Evolutionary conservation across 2,888 invertebrate genomes (phyloP).

Genomic region (Fabriciana adippe): DNA sequence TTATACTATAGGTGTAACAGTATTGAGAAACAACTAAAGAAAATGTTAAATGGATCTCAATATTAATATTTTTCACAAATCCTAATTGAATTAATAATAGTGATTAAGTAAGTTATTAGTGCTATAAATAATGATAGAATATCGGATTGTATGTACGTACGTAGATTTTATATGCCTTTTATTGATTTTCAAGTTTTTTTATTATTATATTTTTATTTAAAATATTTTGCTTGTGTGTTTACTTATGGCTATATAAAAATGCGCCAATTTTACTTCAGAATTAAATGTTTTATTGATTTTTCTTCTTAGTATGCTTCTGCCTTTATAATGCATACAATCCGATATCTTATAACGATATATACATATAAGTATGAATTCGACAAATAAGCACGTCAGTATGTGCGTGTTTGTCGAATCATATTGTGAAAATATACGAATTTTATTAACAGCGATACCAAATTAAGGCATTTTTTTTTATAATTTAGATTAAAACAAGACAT

Average conservation of each 20-base stretch:
- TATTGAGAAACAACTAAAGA: slow-evolving; percentile 75
- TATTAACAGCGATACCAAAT: slow-evolving; percentile 72
- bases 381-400: background rate
- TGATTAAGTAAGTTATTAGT: slow-evolving; percentile 57
- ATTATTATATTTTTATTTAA: background rate
- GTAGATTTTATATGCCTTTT: too few relatives aligned
- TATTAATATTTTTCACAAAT: slow-evolving; percentile 67
- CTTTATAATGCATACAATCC: slow-evolving; percentile 9
- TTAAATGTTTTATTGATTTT: background rate
- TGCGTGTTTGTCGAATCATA: slow-evolving; percentile 44
- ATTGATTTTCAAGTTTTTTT: too few relatives aligned
- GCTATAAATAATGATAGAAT: slow-evolving; percentile 35
- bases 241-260: slow-evolving; percentile 6
- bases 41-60: slow-evolving; percentile 67
- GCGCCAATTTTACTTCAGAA: background rate
- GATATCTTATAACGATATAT: slow-evolving; percentile 8
- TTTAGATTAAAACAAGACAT: slow-evolving; percentile 71
- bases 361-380: slow-evolving; percentile 28
- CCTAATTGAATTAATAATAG: slow-evolving; percentile 51
- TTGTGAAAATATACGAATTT: slow-evolving; percentile 55
- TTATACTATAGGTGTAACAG: slow-evolving; percentile 55
- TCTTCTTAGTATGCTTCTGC: background rate
- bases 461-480: slow-evolving; percentile 67
- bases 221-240: slow-evolving; percentile 8
- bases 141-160: slow-evolving; percentile 14